Base-by-base conservation (phyloP, 2,888 invertebrate species). In the Drosophila nr. medialis region DNA sequence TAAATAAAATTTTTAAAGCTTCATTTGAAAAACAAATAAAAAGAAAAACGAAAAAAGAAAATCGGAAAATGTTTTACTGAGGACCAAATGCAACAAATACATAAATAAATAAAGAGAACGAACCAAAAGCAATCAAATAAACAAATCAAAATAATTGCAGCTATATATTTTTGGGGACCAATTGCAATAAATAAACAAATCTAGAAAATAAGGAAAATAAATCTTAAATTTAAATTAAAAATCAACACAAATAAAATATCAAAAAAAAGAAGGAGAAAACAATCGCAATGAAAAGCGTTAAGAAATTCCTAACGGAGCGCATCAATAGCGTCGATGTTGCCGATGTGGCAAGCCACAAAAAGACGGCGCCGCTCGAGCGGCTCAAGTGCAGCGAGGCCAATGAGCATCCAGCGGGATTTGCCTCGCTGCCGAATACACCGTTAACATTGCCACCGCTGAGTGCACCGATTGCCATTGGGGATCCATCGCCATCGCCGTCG, bases 251-350 rank as follows among this genome's bases (percentile, higher is more conserved):
- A 58, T 24, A 29, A 67, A 60, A 51, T 13, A 21, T 65, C 48
- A 54, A 32, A 48, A 60, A 29, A 60, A 27, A 29, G 6, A 6
- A 29, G 6, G 11, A 62, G 2, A 10, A 13, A 8, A n/a, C n/a
- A 27, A 36, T 6, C 18, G 54, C 27, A 51, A 93, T 93, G 93
- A 93, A 92, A 76, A 92, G 93, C 82, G 93, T 93, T 15, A 92
- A 91, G 78, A 92, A 93, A 79, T 93, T 93, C 78, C 90, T 93
- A 62, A 91, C 90, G 75, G 93, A 93, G 68, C 92, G 92, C 68
- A 92, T 93, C 75, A 92, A 90, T 74, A 93, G 92, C 83, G 84
- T 91, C 53, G 92, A 92, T 65, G 90, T 81, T 40, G 74, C 87
- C 27, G 89, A 89, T 42, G 66, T 63, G 32, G 59, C 73, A 24